Evolutionary conservation across 1,140 invertebrate genomes (phyloP), one percentile per base, ranked within the genome.

Genomic region (Drosophila arizonae): DNA sequence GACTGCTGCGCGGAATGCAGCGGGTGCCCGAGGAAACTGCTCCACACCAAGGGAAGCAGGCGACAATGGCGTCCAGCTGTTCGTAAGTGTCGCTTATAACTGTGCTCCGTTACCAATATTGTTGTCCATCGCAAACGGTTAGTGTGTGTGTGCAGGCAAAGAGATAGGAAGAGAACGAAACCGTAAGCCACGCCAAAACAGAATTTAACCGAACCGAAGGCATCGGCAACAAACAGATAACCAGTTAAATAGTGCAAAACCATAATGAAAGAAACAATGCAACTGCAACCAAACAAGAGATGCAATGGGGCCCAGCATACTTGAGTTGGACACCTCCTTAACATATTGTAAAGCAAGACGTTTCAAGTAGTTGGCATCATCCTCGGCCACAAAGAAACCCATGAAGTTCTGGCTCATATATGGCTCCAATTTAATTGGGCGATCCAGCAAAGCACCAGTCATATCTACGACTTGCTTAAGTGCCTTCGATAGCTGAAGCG

Each of bases 321-420:
- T 94, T 81, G 95, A 92, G 84, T 94, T 94, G 55, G 94, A 94
- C 13, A 96, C 94, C 93, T 96, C 95, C 91, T 96, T 95, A 8
- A 96, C 94, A 93, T 95, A 97, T 79, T 95, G 94, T 72, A 95
- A 92, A 26, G 96, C 94, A 77, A 97, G 93, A 72, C 94, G 94
- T 90, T 96, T 96, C 17, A 97, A 92, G 90, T 95, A 95, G 71
- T 95, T 94, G 0, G 95, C 95, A 92, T 96, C 94, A 75, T 95
- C 93, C 63, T 97, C 95, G 55, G 94, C 94, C 6, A 97, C 94
- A 92, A 97, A 97, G 15, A 97, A 93, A 0, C 96, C 96, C 95
- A 97, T 96, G 90, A 97, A 97, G 92, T 97, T 97, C 21, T 94
- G 94, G 28, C 96, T 97, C 46, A 96, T 94, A 89, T 97, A 97